Evolutionary conservation across 2,888 invertebrate genomes (phyloP), one percentile per base, ranked within the genome.

Genomic region (Melieria picta): DNA sequence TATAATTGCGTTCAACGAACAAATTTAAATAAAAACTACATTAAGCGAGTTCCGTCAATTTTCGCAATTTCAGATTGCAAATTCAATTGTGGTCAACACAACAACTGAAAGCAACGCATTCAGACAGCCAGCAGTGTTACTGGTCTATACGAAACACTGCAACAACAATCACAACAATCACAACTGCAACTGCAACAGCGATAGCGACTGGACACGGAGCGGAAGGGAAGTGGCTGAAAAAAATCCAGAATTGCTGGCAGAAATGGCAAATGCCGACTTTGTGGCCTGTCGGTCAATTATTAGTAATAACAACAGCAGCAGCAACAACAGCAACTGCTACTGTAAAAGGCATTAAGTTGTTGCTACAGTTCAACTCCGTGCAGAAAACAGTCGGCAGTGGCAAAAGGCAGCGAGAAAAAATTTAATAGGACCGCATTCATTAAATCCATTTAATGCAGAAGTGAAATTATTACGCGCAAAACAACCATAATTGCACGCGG

Each of bases 371-470:
- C 30, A 30, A 30, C 30, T 30, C 30, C 30, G 69, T 47, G 58
- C 64, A 70, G 61, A 72, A 68, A 65, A 45, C 50, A 60, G 66
- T 66, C 65, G 61, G n/a, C 57, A 47, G 52, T 65, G 57, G 69
- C 55, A 50, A 57, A 65, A 48, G 30, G 56, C 50, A 58, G 52
- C 50, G 70, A 73, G 65, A 45, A 72, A 68, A 73, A 77, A 82
- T 79, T 80, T 83, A 83, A 83, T 83, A 79, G 80, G 80, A 82
- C 81, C 78, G 82, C 82, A 83, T 81, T 83, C 84, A 83, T 84
- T 84, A 83, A 83, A 83, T 83, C 80, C 82, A 83, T 83, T 84
- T 83, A 81, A 80, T 83, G 80, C 79, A 80, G 80, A 81, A 78
- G 79, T 79, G 79, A 82, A 84, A 84, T 84, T 83, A 83, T 82